Evolutionary conservation across 2,797 vertebrate species (phyloP), one percentile per base, ranked within the genome.

Genomic region (Momotus momota): DNA sequence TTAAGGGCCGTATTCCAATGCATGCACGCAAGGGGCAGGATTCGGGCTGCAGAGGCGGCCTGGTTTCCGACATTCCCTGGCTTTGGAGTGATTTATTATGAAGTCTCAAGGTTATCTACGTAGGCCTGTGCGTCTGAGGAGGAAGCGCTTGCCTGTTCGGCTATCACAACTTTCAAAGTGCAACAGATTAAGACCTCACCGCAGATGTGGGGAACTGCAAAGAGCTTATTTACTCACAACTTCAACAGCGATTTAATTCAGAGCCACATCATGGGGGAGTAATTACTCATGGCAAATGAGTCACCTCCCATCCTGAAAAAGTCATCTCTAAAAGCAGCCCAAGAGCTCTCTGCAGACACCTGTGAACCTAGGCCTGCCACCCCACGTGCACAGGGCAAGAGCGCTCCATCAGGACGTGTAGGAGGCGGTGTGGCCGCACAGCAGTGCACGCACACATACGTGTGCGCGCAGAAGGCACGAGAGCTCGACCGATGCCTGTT

Each of bases 331-430:
- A 41, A 35, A 40, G 64, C 73, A 73, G 51, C 43, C 58, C 0
- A 4, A 25, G 52, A 83, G 72, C 43, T 33, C 52, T 48, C 61
- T 18, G 85, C 74, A 65, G 79, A 20, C 41, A 70, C 51, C 3
- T 0, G 0, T 0, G 2, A 55, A 41, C 19, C 27, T 51, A 43
- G 0, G 0, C 22, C n/a, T 65, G 80, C 21, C 22, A 8, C 15
- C 2, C 2, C 5, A 6, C 0, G 1, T 1, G 15, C 26, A 48
- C 2, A 5, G 70, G 43, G 38, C 3, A 2, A 12, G 31, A 20
- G 23, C 6, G 31, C 58, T 74, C 67, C 49, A 8, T 0, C 5
- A 64, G 7, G 45, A 73, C 2, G 16, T 0, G 4, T 19, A n/a
- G 58, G n/a, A 69, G 41, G 20, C 15, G 35, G 15, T 10, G 22